These are phyloP conservation scores for Datnioides undecimradiatus DNA, from an alignment of 2,113 vertebrate species.

Conservation along the genomic window DNA sequence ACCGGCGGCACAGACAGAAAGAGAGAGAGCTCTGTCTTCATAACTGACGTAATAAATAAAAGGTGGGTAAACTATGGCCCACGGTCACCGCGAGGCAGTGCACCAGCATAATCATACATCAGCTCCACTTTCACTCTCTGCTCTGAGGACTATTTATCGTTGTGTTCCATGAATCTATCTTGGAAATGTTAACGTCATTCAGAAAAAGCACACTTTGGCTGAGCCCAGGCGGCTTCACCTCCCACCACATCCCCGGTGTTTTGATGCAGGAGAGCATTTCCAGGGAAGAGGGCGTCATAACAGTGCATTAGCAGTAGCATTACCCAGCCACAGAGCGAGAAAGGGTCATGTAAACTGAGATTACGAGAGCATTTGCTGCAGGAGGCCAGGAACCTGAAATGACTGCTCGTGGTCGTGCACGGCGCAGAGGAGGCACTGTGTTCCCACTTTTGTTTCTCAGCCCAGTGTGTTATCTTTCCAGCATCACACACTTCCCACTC, in stretches of 20 bases:
- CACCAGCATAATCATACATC: slow-evolving; percentile 20
- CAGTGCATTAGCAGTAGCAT: not conserved
- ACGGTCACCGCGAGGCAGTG: slow-evolving; percentile 8
- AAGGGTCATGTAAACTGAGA: not conserved
- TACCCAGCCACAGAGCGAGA: not conserved
- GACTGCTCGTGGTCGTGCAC: not conserved
- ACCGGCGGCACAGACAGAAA: not conserved
- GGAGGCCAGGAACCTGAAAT: not conserved
- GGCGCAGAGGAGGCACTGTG: not conserved
- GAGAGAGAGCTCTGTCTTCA: slow-evolving; percentile 2
- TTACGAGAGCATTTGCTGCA: not conserved
- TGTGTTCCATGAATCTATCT: slow-evolving; percentile 22
- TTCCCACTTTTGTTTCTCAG: slow-evolving; percentile 18
- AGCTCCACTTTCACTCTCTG: slow-evolving; percentile 3
- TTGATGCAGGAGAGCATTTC: not conserved
- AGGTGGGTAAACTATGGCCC: slow-evolving; percentile 40
- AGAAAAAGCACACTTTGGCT: not conserved
- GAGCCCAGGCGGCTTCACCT: not conserved
- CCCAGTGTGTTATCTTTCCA: not conserved
- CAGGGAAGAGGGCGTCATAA: not conserved
- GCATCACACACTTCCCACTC: slow-evolving; percentile 20
- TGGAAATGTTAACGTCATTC: not conserved
- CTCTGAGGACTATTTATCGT: slow-evolving; percentile 5
- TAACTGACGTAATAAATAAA: slow-evolving; percentile 28
- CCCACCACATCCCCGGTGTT: not conserved